Conservation (phyloP, 2,888 invertebrate species). For the Petrolisthes cinctipes region DNA sequence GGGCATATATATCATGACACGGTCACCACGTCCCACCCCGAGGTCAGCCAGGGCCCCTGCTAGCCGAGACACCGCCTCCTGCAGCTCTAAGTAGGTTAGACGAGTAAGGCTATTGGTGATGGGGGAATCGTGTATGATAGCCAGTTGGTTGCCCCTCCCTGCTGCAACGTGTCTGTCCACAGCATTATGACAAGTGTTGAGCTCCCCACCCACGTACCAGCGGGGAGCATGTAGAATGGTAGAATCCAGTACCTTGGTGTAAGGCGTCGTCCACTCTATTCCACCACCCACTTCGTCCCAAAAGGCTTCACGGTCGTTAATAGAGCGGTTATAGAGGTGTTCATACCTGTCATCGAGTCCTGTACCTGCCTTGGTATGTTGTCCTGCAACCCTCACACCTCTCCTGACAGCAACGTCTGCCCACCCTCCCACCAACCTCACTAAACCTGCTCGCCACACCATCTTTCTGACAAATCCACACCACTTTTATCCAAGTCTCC, state of each 20-base stretch:
- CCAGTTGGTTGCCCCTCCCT: conserved; percentile 84
- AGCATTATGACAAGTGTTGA: conserved; percentile 94
- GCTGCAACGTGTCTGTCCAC: conserved; percentile 88
- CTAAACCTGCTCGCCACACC: background rate
- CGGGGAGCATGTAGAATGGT: conserved; percentile 72
- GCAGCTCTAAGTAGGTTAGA: conserved; percentile 85
- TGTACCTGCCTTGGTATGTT: background rate
- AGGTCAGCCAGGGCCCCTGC: conserved; percentile 83
- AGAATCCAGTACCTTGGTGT: conserved; percentile 87
- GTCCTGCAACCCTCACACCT: background rate
- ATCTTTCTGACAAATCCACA: background rate
- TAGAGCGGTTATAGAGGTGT: conserved; percentile 71
- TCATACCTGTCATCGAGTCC: conserved; percentile 50
- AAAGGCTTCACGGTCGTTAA: conserved; percentile 85
- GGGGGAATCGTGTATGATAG: conserved; percentile 75
- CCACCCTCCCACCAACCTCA: background rate
- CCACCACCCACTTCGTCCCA: conserved; percentile 85
- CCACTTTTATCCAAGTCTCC: background rate
- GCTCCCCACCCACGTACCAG: conserved; percentile 84
- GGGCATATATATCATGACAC: conserved; percentile 94
- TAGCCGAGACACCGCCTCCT: conserved; percentile 79
- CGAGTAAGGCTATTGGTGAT: conserved; percentile 81
- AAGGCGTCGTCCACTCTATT: conserved; percentile 86
- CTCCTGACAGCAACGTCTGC: background rate
- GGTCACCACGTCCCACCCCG: conserved; percentile 85